Percentiles rank a stretch among this genome's conserved stretches.
phyloP scores from a whole-genome alignment of 2,888 invertebrate genomes.

The Catocala sponsa region DNA sequence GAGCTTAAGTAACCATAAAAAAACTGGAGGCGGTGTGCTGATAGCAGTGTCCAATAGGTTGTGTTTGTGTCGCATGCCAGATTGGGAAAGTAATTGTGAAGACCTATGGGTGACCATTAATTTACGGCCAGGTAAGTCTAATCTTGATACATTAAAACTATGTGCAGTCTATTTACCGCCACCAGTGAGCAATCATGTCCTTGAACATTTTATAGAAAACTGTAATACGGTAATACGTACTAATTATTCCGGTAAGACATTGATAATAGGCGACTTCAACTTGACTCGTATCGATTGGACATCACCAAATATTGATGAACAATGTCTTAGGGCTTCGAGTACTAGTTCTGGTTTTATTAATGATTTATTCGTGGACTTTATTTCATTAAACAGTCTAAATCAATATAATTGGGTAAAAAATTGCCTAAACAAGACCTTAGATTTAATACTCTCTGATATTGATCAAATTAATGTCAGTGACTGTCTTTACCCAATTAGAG shows the following conservation, averaged over 20 bases:
- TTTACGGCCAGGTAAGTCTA: not conserved
- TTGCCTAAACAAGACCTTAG: conserved; percentile 6
- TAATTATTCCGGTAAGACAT: not conserved
- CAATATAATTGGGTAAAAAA: conserved; percentile 11
- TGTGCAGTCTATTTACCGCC: conserved; percentile 16
- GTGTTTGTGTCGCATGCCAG: conserved; percentile 1
- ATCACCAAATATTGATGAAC: not conserved
- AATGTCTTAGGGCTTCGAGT: not conserved
- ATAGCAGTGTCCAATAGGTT: conserved; percentile 12
- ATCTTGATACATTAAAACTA: not conserved
- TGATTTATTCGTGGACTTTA: not conserved
- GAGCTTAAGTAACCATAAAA: conserved; percentile 3
- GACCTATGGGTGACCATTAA: conserved; percentile 15
- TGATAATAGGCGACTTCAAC: conserved; percentile 17
- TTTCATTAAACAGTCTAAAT: conserved; percentile 11
- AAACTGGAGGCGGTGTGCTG: conserved; percentile 16
- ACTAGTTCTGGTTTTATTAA: conserved; percentile 1
- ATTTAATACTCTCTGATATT: conserved; percentile 9
- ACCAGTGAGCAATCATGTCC: not conserved
- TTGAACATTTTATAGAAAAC: conserved; percentile 3
- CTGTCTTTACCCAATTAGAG: conserved; percentile 4
- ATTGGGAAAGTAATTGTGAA: conserved; percentile 20
- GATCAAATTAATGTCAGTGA: conserved; percentile 2
- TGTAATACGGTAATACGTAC: conserved; percentile 3
- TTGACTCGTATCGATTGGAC: conserved; percentile 10